Evolutionary conservation across 2,797 vertebrate species (phyloP).

Genomic region (Eospalax fontanierii): DNA sequence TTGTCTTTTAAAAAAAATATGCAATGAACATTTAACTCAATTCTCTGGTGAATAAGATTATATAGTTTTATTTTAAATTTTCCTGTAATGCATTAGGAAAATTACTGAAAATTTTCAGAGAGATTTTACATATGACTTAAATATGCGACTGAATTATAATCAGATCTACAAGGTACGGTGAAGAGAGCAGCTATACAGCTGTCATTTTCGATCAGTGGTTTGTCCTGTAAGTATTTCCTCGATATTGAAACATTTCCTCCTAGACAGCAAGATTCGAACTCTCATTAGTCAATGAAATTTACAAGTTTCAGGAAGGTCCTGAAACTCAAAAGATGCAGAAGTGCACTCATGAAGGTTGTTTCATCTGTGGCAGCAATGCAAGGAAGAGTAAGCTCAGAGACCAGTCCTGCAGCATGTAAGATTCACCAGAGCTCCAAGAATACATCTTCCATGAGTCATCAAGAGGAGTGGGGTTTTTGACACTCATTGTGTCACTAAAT

Average conservation of each 20-base stretch:
- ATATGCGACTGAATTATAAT: constrained; percentile 33
- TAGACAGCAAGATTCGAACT: background rate
- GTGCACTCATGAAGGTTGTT: background rate
- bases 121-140: background rate
- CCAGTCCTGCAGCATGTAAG: background rate
- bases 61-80: background rate
- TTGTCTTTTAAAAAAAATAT: background rate
- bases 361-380: background rate
- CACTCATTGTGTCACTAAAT: background rate
- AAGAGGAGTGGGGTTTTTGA: background rate
- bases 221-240: background rate
- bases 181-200: constrained; percentile 30
- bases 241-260: background rate
- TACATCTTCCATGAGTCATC: background rate
- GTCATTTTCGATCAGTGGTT: background rate
- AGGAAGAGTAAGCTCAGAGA: background rate
- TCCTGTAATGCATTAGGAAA: background rate
- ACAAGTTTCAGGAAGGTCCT: background rate
- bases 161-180: background rate
- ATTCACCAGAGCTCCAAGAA: background rate
- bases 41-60: background rate
- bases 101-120: background rate
- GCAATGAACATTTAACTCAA: no score
- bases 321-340: background rate
- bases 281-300: background rate